Conservation (phyloP, 2,113 vertebrate species). For the Globicephala melas region DNA sequence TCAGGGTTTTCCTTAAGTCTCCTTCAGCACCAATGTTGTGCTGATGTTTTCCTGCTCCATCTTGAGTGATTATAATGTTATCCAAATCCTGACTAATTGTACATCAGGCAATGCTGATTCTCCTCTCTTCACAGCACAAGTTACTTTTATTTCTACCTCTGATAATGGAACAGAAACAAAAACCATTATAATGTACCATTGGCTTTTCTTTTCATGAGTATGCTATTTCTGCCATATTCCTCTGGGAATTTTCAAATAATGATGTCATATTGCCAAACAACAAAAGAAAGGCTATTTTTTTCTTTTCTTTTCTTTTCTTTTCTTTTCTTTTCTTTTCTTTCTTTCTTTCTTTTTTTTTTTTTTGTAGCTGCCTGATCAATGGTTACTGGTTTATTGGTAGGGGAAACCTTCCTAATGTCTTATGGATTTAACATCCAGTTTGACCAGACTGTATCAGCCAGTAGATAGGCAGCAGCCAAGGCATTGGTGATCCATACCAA, state of each 20-base stretch:
- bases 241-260: neutral
- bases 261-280: neutral
- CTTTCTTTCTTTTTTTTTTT: no score
- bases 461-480: neutral
- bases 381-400: neutral
- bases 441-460: neutral
- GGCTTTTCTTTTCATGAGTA: neutral
- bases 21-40: neutral
- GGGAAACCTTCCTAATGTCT: neutral
- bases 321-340: neutral
- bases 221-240: neutral
- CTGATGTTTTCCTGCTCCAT: neutral
- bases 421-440: neutral
- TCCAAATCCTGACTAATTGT: neutral
- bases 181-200: neutral
- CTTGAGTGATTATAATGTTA: neutral
- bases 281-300: neutral
- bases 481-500: neutral
- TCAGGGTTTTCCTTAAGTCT: neutral
- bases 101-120: neutral
- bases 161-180: neutral
- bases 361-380: neutral
- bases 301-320: neutral
- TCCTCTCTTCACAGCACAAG: neutral
- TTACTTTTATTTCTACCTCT: neutral